Conservation (phyloP, 2,797 vertebrate genomes). For the Scolopax rusticola region DNA sequence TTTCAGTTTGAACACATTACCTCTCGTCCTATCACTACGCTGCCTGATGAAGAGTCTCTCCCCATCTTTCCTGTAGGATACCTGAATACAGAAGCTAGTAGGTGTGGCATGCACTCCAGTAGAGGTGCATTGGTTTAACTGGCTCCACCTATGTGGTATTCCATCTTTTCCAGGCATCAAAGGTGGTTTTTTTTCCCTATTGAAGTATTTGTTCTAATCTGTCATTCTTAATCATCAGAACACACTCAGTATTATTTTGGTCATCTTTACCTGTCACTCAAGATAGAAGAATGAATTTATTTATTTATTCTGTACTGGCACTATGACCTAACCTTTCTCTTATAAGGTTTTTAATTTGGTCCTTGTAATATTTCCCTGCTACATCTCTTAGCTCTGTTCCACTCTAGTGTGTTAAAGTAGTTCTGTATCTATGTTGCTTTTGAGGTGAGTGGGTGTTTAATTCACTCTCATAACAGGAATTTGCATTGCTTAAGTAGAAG, state of each 20-base stretch:
- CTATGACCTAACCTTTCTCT: neutral
- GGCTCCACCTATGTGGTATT: neutral
- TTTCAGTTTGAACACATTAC: too few relatives aligned
- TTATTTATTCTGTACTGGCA: neutral
- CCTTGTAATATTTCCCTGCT: neutral
- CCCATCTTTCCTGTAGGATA: too few relatives aligned
- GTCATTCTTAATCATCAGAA: neutral
- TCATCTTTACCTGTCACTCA: neutral
- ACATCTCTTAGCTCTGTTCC: neutral
- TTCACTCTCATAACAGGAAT: neutral
- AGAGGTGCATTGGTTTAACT: neutral
- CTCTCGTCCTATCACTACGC: too few relatives aligned
- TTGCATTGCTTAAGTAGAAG: neutral
- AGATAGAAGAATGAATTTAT: neutral
- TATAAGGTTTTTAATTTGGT: neutral
- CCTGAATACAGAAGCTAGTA: neutral
- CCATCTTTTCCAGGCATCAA: neutral
- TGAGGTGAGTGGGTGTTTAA: conserved; percentile 43
- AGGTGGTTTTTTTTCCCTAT: neutral
- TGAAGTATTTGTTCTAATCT: neutral
- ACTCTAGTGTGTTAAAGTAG: conserved; percentile 7
- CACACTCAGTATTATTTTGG: neutral
- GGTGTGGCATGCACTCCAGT: neutral
- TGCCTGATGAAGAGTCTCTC: too few relatives aligned
- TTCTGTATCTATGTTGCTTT: conserved; percentile 10